Evolutionary conservation across 2,113 vertebrate genomes (phyloP), one percentile per base, ranked within the genome.

Genomic region (Acrocephalus arundinaceus): DNA sequence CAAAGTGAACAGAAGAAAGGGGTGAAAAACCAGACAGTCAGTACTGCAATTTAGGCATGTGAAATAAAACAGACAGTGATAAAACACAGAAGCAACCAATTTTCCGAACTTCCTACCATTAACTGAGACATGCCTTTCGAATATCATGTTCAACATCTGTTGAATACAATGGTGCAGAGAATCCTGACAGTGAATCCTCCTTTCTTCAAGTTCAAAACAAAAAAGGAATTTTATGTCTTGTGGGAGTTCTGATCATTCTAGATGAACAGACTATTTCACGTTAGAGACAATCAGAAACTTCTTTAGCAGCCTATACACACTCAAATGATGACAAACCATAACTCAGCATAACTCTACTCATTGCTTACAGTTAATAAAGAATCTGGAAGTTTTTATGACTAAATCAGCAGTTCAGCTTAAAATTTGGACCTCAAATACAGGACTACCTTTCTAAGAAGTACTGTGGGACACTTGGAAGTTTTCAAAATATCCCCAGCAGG

Each of bases 131-230:
- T 54, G 19, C 15, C 21, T 82, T 85, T 62, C 1, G 2, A 35
- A 49, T 7, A 15, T 6, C 0, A 0, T 9, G 27, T 59, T 89
- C 52, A 43, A 18, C 0, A 3, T 37, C 31, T n/a, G n/a, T 21
- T 58, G 37, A 76, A 18, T 16, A 18, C 3, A 76, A 66, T 0
- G 9, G 14, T 6, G 13, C 15, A 25, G 20, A 23, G 17, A 81
- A 24, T 54, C 45, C 61, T 43, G 30, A 73, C 16, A 51, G 65
- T 15, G 39, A 78, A 54, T 57, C 25, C 19, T 78, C 45, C 20
- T 71, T 48, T 79, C 46, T 61, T 91, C 28, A 54, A 71, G 52
- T 45, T 91, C 65, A 45, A 55, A 84, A 63, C 39, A 37, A 87
- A 23, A 79, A 48, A 22, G 19, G n/a, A 57, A 19, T 88, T 72